Base-by-base conservation (phyloP, 2,797 vertebrate genomes). In the Jordanella pulchra region DNA sequence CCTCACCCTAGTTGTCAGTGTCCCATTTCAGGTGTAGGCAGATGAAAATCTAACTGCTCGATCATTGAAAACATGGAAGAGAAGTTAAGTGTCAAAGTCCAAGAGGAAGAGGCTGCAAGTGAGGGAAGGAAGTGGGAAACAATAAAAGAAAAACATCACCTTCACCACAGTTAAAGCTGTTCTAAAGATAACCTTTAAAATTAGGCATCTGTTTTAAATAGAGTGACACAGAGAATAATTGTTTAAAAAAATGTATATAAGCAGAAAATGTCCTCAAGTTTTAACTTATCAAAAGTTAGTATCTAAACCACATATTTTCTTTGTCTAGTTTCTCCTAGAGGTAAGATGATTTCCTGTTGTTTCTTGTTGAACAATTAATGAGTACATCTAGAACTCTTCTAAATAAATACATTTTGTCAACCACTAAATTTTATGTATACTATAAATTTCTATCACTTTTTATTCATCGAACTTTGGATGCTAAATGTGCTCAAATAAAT, bases 21-120 rank as follows among this genome's bases (percentile, higher is more conserved):
- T 71, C 64, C 25, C 76, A 55, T 69, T 75, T 76, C 27, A 63
- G 76, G 64, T 77, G 80, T 63, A 60, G n/a, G 58, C 47, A 44
- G 53, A 78, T 82, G 77, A 79, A 87, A 85, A 80, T 78, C 78
- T 78, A 67, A 65, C 69, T 45, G 53, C 54, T 78, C n/a, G 73
- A 85, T 56, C 30, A 28, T 68, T 87, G 80, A 80, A 86, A 76
- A 77, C 23, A 60, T 71, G 53, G 55, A 60, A 72, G 48, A 69
- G 67, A 75, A 66, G 72, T 83, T 80, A 75, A 56, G n/a, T 67
- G 73, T 79, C 60, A 72, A 77, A 77, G 76, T 71, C 67, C 73
- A 72, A 45, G 78, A 77, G 77, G 76, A 84, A 77, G 50, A 45
- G 44, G 60, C 80, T 78, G 61, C 77, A 78, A 85, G 70, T 44